Evolutionary conservation across 2,113 vertebrate genomes (phyloP), one percentile per base, ranked within the genome.

Genomic region (Canis aureus): DNA sequence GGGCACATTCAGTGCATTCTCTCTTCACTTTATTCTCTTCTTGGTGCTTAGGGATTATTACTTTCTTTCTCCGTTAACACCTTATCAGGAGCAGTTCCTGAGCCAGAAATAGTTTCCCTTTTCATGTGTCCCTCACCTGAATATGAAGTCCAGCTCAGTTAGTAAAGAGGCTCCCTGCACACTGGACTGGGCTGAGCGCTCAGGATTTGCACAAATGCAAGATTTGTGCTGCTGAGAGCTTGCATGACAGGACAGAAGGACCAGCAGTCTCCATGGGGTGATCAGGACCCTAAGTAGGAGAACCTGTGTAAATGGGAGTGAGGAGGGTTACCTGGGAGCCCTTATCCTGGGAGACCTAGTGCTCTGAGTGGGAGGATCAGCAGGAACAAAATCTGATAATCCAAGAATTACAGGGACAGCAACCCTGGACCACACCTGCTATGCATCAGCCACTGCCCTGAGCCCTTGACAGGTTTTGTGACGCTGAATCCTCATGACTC

Each of bases 1-100:
- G 3, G 9, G 13, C 22, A 35, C 0, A 0, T 35, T 8, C 38
- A 4, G 12, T 62, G 27, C 20, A 3, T 19, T 60, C 13, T 57
- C 11, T 11, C 71, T 43, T 55, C 32, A 22, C 22, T 22, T 15
- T 29, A 1, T n/a, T 76, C 51, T 60, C 81, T 22, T 82, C 35
- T 59, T 35, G 29, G 17, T 35, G 16, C 57, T 27, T 57, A 35
- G 15, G 51, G 38, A 9, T 17, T 25, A 73, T 59, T 60, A 12
- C 23, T 1, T 27, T 82, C 67, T 66, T 20, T 19, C 43, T 23
- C 43, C 5, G 13, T 8, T 8, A 13, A 22, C 7, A 1, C 83
- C 94, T 62, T 55, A 4, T 43, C 55, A 49, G 57, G 23, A 13
- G 2, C 64, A 25, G 55, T 25, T 73, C 17, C 35, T 2, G 35